Base-by-base conservation (phyloP, 2,113 vertebrate genomes). In the western clawed frog (Xenopus tropicalis) region DNA sequence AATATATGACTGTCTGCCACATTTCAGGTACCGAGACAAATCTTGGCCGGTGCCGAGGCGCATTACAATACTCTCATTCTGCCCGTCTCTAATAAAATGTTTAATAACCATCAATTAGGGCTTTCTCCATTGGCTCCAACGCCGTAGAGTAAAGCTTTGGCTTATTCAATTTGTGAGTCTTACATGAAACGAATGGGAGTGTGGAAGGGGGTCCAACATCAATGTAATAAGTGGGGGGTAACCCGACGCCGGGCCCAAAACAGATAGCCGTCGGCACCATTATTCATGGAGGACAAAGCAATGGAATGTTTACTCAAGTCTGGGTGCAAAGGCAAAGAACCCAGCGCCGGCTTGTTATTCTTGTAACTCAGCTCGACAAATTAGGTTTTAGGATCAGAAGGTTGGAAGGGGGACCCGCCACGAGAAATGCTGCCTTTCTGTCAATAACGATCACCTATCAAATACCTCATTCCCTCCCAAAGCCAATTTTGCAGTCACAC, bases 371-470 rank as follows among this genome's bases (percentile, higher is more conserved):
- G 59, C 61, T 72, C 46, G 11, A n/a, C 37, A 71, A 71, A 63
- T 71, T n/a, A 62, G 69, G 17, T 70, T 61, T 61, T 59, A 59
- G 29, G 68, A 59, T 69, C 67, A 59, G 67, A 58, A 69, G 67
- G 37, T 69, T 58, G 54, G 37, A 37, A 16, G n/a, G 54, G 58
- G 67, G 67, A 69, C 52, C 13, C 42, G 29, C 20, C 22, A 57
- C 21, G 19, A 42, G 42, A 58, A 54, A 58, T 37, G 29, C 29
- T 1, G 29, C 6, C 29, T 37, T 37, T 37, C 67, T 44, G 67
- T 43, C 67, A 20, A 37, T 17, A 24, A 43, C 22, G 17, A 69
- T 46, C 68, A 59, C 56, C 68, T 21, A 21, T 12, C 68, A 44
- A 42, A 59, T 70, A 23, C 10, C 68, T 70, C 54, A 59, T 46